phyloP scores from a whole-genome alignment of 2,797 vertebrate species.

The Intellagama lesueurii region DNA sequence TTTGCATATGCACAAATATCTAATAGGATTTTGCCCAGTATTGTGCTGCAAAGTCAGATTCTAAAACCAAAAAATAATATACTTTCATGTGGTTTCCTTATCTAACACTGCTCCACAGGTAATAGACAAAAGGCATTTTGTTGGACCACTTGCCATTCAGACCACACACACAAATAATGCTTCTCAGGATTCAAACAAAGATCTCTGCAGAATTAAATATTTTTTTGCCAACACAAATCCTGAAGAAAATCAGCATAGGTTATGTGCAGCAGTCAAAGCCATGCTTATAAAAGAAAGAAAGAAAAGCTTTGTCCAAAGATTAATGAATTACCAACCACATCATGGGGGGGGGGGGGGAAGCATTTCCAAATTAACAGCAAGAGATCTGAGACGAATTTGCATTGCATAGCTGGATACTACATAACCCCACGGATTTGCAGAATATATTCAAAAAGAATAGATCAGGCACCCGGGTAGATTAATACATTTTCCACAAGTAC shows the following conservation, averaged over 20 bases:
- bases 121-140: neutral
- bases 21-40: neutral
- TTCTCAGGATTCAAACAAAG: neutral
- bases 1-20: too few relatives aligned
- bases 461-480: neutral
- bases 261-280: neutral
- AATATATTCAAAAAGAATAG: constrained; percentile 1
- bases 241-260: neutral
- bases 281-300: neutral
- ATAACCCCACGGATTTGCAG: constrained; percentile 3
- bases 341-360: neutral
- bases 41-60: neutral
- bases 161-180: neutral
- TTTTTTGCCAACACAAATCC: neutral
- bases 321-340: neutral
- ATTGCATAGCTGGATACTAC: constrained; percentile 2
- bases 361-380: constrained; percentile 8
- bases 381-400: constrained; percentile 3
- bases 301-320: neutral
- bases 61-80: neutral
- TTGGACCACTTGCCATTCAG: neutral
- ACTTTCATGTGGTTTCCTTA: neutral
- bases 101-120: neutral
- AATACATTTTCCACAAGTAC: neutral
- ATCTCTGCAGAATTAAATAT: neutral